Evolutionary conservation across 1,140 invertebrate genomes (phyloP), one percentile per base, ranked within the genome.

Genomic region (Drosophila novamexicana): DNA sequence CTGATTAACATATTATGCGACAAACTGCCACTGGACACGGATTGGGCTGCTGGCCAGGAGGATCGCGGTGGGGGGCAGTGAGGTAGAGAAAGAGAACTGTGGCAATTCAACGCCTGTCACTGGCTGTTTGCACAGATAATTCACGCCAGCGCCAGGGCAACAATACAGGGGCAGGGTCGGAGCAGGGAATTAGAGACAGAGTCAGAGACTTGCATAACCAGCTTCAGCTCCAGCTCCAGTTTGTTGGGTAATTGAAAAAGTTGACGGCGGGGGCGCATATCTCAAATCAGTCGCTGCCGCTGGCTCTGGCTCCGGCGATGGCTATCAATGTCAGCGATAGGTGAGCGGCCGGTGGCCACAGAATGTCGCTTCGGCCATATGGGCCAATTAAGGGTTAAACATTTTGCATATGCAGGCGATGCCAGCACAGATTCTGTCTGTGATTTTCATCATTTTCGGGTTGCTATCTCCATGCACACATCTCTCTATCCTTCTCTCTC

Each of bases 351-450:
- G 50, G 56, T 64, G 71, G 62, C 69, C 79, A 76, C 66, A 75
- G 59, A 79, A 79, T 76, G 73, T 81, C 72, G 75, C 44, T 40
- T 39, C 59, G 68, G 53, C 62, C 68, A 68, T 67, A 74, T 80
- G 81, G 70, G 84, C 84, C 84, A 89, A 89, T 89, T 89, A 89
- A 89, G 84, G 84, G 84, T 89, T 89, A 89, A 89, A 89, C 85
- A 78, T 83, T 89, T 80, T 75, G 77, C 80, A 89, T 88, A 84
- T 88, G 84, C 84, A 73, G 63, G 3, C 54, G 47, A 58, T 45
- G 18, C 14, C 29, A 58, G 44, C 42, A 37, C 54, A 36, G 63
- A 66, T 44, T 64, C 49, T 37, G 71, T 56, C 71, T 70, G 36
- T 53, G 70, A 91, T 91, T 91, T 91, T 79, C 89, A 91, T 91